These are phyloP conservation scores for Fringilla coelebs DNA, from an alignment of 2,797 vertebrate genomes.

Conservation along the genomic window DNA sequence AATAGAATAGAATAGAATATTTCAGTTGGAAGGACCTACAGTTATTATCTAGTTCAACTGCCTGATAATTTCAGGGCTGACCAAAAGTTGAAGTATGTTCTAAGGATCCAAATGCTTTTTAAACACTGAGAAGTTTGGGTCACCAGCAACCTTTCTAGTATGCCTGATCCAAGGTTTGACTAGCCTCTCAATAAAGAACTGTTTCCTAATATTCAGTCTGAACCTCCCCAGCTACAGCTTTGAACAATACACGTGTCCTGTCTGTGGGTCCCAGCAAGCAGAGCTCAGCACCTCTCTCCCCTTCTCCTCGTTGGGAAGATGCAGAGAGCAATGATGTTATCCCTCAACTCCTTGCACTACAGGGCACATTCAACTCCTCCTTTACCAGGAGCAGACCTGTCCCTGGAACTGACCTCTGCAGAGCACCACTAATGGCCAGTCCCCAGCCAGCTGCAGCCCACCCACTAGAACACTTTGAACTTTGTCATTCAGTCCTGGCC, in stretches of 20 bases:
- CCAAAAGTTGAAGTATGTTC: neutral
- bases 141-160: neutral
- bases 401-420: neutral
- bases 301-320: neutral
- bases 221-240: rapidly evolving
- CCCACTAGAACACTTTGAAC: neutral
- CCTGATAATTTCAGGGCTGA: neutral
- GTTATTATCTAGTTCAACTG: neutral
- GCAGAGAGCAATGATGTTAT: neutral
- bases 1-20: neutral
- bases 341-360: neutral
- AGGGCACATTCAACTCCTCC: neutral
- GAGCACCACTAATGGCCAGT: rapidly evolving
- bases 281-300: neutral
- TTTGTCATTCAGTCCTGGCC: rapidly evolving
- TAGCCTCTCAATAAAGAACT: neutral
- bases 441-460: neutral
- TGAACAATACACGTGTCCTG: neutral
- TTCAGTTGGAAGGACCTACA: neutral
- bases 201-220: neutral
- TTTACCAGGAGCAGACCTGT: neutral
- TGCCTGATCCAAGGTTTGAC: neutral
- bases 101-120: neutral
- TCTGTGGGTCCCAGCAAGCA: neutral
- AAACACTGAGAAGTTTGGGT: neutral